phyloP scores from a whole-genome alignment of 2,113 vertebrate species.

The Odocoileus hemionus region DNA sequence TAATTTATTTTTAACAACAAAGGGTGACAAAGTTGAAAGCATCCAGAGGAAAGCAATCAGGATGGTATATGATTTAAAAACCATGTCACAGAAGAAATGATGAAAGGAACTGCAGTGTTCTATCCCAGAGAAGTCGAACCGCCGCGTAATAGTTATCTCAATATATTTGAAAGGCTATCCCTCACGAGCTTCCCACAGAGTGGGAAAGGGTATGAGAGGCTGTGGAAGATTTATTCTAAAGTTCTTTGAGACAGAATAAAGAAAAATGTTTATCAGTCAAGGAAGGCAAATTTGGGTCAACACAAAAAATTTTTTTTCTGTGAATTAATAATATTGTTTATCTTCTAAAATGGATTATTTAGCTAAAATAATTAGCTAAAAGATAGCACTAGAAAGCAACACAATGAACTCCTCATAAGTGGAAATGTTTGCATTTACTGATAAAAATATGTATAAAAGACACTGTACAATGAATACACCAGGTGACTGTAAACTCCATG shows the following conservation, averaged over 20 bases:
- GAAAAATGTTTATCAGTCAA: conserved; percentile 5
- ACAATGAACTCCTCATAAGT: not conserved
- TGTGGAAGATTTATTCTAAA: not conserved
- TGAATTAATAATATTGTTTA: not conserved
- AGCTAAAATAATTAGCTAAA: not conserved
- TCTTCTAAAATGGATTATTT: not conserved
- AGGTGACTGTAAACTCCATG: not conserved
- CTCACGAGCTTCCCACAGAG: not conserved
- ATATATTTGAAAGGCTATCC: not conserved
- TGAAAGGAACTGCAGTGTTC: conserved; percentile 2
- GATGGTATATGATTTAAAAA: conserved; percentile 47
- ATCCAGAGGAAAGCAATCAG: conserved; percentile 51
- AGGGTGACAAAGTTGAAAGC: conserved; percentile 64
- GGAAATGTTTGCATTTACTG: not conserved
- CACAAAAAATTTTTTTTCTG: not conserved
- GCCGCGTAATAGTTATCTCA: not conserved
- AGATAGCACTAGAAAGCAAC: not conserved
- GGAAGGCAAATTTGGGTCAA: not conserved
- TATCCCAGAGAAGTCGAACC: not conserved
- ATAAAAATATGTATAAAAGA: not conserved
- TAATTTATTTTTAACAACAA: conserved; percentile 74
- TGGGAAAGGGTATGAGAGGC: not conserved
- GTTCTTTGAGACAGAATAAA: conserved; percentile 14
- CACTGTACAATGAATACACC: not conserved
- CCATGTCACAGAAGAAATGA: conserved; percentile 54